Evolutionary conservation across 1,140 invertebrate genomes (phyloP), one percentile per base, ranked within the genome.

Genomic region (Bombus fervidus): DNA sequence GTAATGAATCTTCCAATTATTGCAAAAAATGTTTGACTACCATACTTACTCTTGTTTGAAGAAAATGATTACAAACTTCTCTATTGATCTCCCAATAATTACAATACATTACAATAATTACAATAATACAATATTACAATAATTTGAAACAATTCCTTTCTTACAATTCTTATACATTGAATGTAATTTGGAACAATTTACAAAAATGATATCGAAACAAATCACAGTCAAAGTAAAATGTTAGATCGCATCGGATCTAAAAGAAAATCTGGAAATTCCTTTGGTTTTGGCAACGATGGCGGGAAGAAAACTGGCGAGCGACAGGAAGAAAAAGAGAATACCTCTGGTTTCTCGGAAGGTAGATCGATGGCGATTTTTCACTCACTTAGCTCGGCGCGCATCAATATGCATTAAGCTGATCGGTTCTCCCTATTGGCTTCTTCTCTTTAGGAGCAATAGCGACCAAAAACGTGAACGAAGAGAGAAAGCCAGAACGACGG

Each of bases 381-480:
- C 94, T 95, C 94, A 95, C 94, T 95, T 95, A 95, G 92, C 88
- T 92, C 87, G 89, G 92, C 84, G 91, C 92, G 90, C 94, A 95
- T 95, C 94, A 95, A 95, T 95, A 95, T 95, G 94, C 94, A 95
- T 95, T 95, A 95, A 95, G 94, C 92, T 93, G 92, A 95, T 95
- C 94, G 94, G 92, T 93, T 94, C 93, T 93, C 93, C 92, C 92
- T 94, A 92, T 94, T 93, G 93, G 89, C 85, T 93, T 92, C 91
- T 91, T 86, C 91, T 91, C 84, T 87, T 91, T 80, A 77, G 68
- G 87, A 89, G 90, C 57, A 87, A 89, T 80, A 91, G 79, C 83
- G 85, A 88, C 80, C 83, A 81, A 83, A 85, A 81, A 81, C 39
- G 47, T 68, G 72, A 79, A 85, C 43, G 34, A 72, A 43, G 62